Conservation (phyloP, 2,113 vertebrate species). For the Chrysochloris asiatica region DNA sequence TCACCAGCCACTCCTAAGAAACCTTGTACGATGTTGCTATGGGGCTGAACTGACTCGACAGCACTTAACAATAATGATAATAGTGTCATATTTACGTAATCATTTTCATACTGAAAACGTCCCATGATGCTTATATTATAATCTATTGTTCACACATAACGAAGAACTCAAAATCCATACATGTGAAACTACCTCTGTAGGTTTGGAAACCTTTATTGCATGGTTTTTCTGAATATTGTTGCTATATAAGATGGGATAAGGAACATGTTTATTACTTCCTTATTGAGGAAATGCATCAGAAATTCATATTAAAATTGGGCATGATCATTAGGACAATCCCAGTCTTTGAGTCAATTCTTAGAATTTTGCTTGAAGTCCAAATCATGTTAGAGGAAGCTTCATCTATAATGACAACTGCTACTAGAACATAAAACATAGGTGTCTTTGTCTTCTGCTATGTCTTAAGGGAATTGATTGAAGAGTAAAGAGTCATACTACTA, state of each 20-base stretch:
- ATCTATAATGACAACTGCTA: not conserved
- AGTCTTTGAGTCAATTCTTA: constrained; percentile 22
- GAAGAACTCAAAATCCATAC: not conserved
- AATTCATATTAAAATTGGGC: not conserved
- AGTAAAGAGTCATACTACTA: constrained; percentile 12
- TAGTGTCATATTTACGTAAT: not conserved
- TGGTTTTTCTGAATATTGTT: not conserved
- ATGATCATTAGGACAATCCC: not conserved
- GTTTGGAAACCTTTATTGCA: not conserved
- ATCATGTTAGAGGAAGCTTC: not conserved
- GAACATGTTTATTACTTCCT: not conserved
- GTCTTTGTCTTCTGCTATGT: not conserved
- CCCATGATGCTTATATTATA: not conserved
- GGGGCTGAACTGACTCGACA: no score
- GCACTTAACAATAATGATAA: constrained; percentile 40
- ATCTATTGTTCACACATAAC: not conserved
- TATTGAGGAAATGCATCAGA: not conserved
- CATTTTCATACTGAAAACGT: not conserved
- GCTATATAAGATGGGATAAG: not conserved
- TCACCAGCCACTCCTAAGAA: no score
- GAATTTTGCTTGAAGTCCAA: not conserved
- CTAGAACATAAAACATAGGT: not conserved
- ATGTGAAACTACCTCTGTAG: not conserved
- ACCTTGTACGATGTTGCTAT: no score
- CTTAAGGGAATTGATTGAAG: constrained; percentile 28